Percentiles rank a stretch among this genome's conserved stretches.
Conservation (phyloP, 2,888 invertebrate genomes). For the Sinentomon sp. region DNA sequence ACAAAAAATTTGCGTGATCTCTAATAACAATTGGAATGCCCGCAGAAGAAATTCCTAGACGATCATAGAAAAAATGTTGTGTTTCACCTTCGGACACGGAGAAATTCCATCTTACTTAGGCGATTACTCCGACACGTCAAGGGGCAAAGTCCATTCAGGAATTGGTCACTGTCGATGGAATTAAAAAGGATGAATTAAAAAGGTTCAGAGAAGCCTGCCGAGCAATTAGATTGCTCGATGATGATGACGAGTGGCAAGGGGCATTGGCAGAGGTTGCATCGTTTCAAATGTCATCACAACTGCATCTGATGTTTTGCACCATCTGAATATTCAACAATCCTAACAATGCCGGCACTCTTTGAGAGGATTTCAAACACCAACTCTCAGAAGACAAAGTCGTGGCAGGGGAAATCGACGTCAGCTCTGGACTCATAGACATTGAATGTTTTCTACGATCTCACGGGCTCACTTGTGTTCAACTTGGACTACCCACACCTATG, state of each 20-base stretch:
- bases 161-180: slow-evolving; percentile 14
- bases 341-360: slow-evolving; percentile 14
- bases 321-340: slow-evolving; percentile 14
- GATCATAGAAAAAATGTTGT: slow-evolving; percentile 16
- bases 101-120: slow-evolving; percentile 16
- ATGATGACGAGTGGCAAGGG: slow-evolving; percentile 16
- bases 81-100: slow-evolving; percentile 16
- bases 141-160: slow-evolving; percentile 17
- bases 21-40: slow-evolving; percentile 7
- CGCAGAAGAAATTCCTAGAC: slow-evolving; percentile 11
- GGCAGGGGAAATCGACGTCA: neutral
- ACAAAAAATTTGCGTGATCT: no score
- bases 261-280: slow-evolving; percentile 14
- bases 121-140: slow-evolving; percentile 16
- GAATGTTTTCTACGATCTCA: slow-evolving; percentile 5
- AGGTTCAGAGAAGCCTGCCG: slow-evolving; percentile 10
- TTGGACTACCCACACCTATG: no score
- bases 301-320: slow-evolving; percentile 14
- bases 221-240: slow-evolving; percentile 13
- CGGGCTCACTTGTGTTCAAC: slow-evolving; percentile 2
- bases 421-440: slow-evolving; percentile 8
- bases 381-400: slow-evolving; percentile 9
- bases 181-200: neutral
- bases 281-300: slow-evolving; percentile 15
- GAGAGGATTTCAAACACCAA: slow-evolving; percentile 14